These are phyloP conservation scores for Asobara japonica DNA, from an alignment of 1,140 invertebrate genomes.

Conservation along the genomic window DNA sequence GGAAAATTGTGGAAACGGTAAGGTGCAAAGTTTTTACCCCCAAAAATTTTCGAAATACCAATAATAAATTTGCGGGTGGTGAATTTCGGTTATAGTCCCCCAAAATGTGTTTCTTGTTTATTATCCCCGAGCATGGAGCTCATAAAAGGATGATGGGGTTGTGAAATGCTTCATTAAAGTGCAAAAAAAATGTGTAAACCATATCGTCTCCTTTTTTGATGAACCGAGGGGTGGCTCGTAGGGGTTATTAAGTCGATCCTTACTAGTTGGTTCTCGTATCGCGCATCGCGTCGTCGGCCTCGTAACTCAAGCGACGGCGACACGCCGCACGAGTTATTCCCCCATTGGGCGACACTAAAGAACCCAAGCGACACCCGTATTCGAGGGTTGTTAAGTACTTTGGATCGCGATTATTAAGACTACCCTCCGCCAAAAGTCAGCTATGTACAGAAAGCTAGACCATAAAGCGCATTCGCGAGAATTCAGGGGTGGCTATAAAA, in stretches of 20 bases:
- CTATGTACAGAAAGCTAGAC: not conserved
- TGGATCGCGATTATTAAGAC: constrained; percentile 33
- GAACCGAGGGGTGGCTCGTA: constrained; percentile 3
- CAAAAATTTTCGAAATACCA: too few relatives aligned
- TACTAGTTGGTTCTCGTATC: constrained; percentile 28
- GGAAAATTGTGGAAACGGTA: too few relatives aligned
- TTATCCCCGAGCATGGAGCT: not conserved
- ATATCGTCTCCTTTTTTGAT: not conserved
- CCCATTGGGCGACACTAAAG: constrained; percentile 33
- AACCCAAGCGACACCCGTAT: constrained; percentile 23
- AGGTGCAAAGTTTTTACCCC: too few relatives aligned
- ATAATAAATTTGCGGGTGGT: too few relatives aligned
- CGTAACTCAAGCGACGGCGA: constrained; percentile 32
- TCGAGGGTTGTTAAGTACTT: constrained; percentile 28
- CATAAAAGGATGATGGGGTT: not conserved
- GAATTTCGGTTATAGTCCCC: too few relatives aligned
- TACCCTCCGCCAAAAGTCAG: not conserved
- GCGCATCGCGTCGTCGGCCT: constrained; percentile 31
- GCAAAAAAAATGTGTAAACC: not conserved
- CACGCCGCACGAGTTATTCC: constrained; percentile 31
- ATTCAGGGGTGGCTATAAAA: constrained; percentile 5
- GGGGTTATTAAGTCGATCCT: constrained; percentile 32
- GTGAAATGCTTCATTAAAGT: not conserved
- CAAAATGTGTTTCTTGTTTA: too few relatives aligned
- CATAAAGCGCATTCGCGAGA: constrained; percentile 5